Evolutionary conservation across 2,113 vertebrate genomes (phyloP).

Genomic region (Vulpes lagopus): DNA sequence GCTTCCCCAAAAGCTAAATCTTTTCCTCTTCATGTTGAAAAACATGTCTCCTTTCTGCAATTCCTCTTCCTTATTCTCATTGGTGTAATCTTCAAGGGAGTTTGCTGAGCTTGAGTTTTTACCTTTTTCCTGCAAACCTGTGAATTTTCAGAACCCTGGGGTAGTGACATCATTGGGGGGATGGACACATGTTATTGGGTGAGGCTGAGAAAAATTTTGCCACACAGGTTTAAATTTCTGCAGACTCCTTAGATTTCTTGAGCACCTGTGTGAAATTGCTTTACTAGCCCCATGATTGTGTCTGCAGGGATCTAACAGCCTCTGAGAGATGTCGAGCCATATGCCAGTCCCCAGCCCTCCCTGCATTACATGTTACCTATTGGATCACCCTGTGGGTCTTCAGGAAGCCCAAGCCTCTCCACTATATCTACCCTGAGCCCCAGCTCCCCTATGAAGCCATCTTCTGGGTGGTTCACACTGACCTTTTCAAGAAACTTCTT

Average conservation of each 20-base stretch:
- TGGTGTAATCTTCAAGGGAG: conserved; percentile 6
- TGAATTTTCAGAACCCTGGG: conserved; percentile 54
- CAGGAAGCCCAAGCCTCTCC: background rate
- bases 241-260: conserved; percentile 46
- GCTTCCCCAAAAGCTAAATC: background rate
- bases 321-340: background rate
- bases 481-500: background rate
- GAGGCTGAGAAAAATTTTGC: conserved; percentile 55
- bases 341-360: background rate
- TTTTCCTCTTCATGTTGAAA: background rate
- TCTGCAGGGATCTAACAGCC: background rate
- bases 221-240: conserved; percentile 41
- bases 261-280: conserved; percentile 46
- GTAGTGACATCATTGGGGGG: background rate
- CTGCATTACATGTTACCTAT: background rate
- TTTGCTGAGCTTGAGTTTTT: conserved; percentile 35
- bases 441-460: background rate
- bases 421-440: background rate
- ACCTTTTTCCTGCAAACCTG: conserved; percentile 24
- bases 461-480: background rate
- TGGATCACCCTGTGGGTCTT: background rate
- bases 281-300: background rate
- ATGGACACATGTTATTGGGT: conserved; percentile 4
- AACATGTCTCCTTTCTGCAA: background rate
- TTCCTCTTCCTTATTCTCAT: background rate